Conservation (phyloP, 2,113 vertebrate genomes). For the Siniperca chuatsi region DNA sequence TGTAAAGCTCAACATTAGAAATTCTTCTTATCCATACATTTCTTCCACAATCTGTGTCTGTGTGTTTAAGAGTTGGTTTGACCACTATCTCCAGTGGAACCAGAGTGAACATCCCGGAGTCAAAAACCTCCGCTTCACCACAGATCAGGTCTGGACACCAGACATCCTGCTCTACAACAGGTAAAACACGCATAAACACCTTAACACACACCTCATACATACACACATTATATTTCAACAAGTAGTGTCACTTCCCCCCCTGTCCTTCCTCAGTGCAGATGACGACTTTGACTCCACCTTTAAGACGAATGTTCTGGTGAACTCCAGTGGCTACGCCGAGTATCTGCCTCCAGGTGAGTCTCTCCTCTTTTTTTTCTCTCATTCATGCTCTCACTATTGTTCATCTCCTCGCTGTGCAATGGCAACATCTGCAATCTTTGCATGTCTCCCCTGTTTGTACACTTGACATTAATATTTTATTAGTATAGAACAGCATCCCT, state of each 20-base stretch:
- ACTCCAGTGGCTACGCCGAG: slow-evolving; percentile 86
- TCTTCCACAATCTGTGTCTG: neutral
- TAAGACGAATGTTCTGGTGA: slow-evolving; percentile 87
- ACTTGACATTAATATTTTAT: slow-evolving; percentile 70
- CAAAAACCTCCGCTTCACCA: slow-evolving; percentile 86
- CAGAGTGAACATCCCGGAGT: slow-evolving; percentile 86
- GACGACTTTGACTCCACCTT: slow-evolving; percentile 89
- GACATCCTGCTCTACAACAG: slow-evolving; percentile 89
- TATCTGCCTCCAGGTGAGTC: slow-evolving; percentile 87
- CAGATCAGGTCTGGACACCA: slow-evolving; percentile 87
- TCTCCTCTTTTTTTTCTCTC: neutral
- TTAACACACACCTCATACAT: neutral
- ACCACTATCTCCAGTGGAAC: slow-evolving; percentile 88
- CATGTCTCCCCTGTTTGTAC: slow-evolving; percentile 42
- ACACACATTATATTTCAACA: neutral
- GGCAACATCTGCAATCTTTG: slow-evolving; percentile 12
- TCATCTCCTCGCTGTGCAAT: neutral
- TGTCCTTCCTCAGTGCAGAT: slow-evolving; percentile 84
- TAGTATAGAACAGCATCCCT: slow-evolving; percentile 46
- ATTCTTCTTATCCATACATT: too few species aligned
- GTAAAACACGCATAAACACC: slow-evolving; percentile 67
- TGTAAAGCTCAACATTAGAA: too few species aligned
- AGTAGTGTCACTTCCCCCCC: slow-evolving; percentile 44
- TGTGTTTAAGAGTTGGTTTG: slow-evolving; percentile 83
- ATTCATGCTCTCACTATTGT: neutral